Evolutionary conservation across 2,797 vertebrate species (phyloP).

Genomic region (Mormyrops boulengeri): DNA sequence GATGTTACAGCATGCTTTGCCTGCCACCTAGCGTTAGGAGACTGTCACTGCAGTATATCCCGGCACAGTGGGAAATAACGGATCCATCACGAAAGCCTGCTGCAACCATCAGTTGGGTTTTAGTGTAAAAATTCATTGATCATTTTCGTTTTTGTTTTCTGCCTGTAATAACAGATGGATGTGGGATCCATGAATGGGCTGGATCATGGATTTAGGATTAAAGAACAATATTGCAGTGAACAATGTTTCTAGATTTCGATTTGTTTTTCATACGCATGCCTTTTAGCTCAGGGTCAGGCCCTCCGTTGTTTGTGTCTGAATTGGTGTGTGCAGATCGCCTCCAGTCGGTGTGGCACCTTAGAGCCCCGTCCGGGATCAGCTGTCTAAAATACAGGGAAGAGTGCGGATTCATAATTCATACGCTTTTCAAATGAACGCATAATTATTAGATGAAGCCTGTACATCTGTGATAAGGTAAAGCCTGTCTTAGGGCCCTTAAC

Average conservation of each 20-base stretch:
- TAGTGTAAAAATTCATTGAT: neutral
- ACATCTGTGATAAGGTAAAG: constrained; percentile 11
- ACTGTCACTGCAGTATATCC: neutral
- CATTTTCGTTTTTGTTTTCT: neutral
- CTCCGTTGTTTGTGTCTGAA: neutral
- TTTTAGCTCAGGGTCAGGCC: neutral
- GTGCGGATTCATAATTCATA: constrained; percentile 14
- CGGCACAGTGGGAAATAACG: neutral
- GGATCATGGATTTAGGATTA: neutral
- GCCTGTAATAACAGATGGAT: neutral
- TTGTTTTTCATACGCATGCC: neutral
- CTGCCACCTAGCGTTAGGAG: constrained; percentile 21
- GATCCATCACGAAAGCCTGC: neutral
- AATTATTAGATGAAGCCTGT: constrained; percentile 22
- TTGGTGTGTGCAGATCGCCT: neutral
- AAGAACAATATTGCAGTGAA: neutral
- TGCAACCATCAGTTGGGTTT: neutral
- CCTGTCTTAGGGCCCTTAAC: neutral
- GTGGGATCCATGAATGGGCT: neutral
- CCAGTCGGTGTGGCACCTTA: neutral
- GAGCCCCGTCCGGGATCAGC: neutral
- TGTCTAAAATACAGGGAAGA: neutral
- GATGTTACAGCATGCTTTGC: neutral
- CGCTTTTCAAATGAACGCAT: constrained; percentile 4
- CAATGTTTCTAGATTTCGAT: neutral